Evolutionary conservation across 2,113 vertebrate genomes (phyloP), one percentile per base, ranked within the genome.

Genomic region (Oncorhynchus masou): DNA sequence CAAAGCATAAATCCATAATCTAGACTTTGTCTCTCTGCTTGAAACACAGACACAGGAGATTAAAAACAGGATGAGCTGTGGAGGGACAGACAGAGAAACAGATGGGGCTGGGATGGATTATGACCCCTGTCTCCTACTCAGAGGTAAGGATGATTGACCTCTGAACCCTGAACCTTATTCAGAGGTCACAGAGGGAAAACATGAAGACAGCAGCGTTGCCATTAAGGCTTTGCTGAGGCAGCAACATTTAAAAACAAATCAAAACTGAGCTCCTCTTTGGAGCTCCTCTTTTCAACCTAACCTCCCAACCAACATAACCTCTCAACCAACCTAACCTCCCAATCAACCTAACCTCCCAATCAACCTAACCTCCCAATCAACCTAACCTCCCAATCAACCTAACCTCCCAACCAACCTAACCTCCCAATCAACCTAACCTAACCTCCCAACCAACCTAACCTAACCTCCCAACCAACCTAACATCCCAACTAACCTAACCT

Each of bases 1-100:
- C 80, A 89, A 76, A 71, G 80, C 45, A 69, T 79, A 87, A 90
- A 81, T 74, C 81, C 78, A 71, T 85, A 81, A 81, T 73, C 75
- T 79, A 77, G 84, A 83, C 77, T 8, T 79, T 80, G 8, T 79
- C 71, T 76, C 77, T 78, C 77, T 74, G 76, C 75, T 67, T 27
- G 54, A 69, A 75, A 80, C 70, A 27, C 48, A 45, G 59, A 68
- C 49, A 67, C 71, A 72, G 74, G 66, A 31, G 59, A 68, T 60
- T 64, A 73, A 75, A 73, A 39, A 65, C 34, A 57, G 34, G 71
- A 82, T 74, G 51, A 39, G 25, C 20, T 5, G 20, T 60, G n/a
- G 49, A 78, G 64, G 70, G 75, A 51, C 49, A 51, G 15, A 51
- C 49, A 39, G 34, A 39, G 8, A 39, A 39, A 39, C 34, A 2